These are phyloP conservation scores for Sclerodermus sp. DNA, from an alignment of 2,888 invertebrate genomes.

Conservation along the genomic window DNA sequence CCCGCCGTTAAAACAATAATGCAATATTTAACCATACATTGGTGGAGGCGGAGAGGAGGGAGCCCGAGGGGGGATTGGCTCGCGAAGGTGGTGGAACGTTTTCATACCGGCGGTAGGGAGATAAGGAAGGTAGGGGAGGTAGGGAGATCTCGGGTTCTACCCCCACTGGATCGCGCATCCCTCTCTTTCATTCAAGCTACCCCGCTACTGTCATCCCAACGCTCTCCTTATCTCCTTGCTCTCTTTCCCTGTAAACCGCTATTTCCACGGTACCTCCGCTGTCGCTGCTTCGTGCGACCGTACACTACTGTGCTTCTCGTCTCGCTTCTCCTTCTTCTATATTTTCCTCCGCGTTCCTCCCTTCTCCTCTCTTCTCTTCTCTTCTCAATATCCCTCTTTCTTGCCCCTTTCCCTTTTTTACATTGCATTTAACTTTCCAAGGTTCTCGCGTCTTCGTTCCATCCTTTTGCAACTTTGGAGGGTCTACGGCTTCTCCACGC, in stretches of 20 bases:
- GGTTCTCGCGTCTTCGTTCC: too few relatives aligned
- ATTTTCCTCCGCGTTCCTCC: not conserved
- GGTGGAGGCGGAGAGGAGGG: slow-evolving; percentile 10
- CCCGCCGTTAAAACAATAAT: slow-evolving; percentile 56
- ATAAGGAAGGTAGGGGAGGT: slow-evolving; percentile 37
- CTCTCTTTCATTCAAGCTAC: not conserved
- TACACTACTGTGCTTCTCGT: slow-evolving; percentile 16
- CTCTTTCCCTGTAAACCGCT: not conserved
- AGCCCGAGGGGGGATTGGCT: slow-evolving; percentile 8
- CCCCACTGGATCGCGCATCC: slow-evolving; percentile 12
- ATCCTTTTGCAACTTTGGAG: too few relatives aligned
- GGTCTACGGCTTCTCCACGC: too few relatives aligned
- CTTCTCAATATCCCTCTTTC: too few relatives aligned
- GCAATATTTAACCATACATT: slow-evolving; percentile 55
- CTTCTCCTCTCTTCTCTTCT: not conserved
- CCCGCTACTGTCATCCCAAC: not conserved
- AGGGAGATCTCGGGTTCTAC: slow-evolving; percentile 13
- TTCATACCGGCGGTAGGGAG: slow-evolving; percentile 35
- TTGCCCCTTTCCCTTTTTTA: too few relatives aligned
- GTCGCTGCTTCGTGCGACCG: slow-evolving; percentile 25
- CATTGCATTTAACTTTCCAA: too few relatives aligned
- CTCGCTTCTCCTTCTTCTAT: not conserved
- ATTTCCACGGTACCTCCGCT: slow-evolving; percentile 4
- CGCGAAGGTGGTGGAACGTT: slow-evolving; percentile 26
- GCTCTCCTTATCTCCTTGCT: slow-evolving; percentile 9